Evolutionary conservation across 2,113 vertebrate species (phyloP).

Genomic region (Eubucco bourcierii): DNA sequence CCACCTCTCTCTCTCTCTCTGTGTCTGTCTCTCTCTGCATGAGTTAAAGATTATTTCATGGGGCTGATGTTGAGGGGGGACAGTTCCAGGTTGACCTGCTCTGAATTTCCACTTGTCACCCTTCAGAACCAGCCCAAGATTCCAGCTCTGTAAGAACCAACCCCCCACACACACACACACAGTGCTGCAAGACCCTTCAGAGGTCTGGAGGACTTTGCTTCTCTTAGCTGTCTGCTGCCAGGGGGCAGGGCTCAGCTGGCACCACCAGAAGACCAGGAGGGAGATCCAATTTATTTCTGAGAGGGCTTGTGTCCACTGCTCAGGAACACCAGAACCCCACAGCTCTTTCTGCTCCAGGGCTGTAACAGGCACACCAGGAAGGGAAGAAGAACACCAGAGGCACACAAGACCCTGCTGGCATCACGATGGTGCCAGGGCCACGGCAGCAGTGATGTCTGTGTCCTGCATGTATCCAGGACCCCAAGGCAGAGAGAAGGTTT

Average conservation of each 20-base stretch:
- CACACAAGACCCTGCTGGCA: not conserved
- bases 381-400: not conserved
- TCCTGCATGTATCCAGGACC: not conserved
- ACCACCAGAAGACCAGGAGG: not conserved
- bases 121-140: not conserved
- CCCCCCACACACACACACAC: rapidly evolving
- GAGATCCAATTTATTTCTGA: not conserved
- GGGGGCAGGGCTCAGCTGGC: not conserved
- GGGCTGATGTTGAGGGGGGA: not conserved
- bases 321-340: not conserved
- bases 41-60: constrained; percentile 35
- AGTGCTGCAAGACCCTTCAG: not conserved
- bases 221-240: not conserved
- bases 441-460: not conserved
- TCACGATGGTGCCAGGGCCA: not conserved
- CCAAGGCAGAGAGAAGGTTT: not conserved
- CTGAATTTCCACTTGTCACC: not conserved
- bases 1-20: not conserved
- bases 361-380: not conserved
- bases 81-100: constrained; percentile 27
- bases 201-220: not conserved
- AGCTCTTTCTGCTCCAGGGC: not conserved
- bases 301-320: not conserved
- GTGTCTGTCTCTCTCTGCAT: not conserved
- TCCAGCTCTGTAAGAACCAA: not conserved